Evolutionary conservation across 2,888 invertebrate species (phyloP), one percentile per base, ranked within the genome.

Genomic region (Rhopalosiphum nymphaeae): DNA sequence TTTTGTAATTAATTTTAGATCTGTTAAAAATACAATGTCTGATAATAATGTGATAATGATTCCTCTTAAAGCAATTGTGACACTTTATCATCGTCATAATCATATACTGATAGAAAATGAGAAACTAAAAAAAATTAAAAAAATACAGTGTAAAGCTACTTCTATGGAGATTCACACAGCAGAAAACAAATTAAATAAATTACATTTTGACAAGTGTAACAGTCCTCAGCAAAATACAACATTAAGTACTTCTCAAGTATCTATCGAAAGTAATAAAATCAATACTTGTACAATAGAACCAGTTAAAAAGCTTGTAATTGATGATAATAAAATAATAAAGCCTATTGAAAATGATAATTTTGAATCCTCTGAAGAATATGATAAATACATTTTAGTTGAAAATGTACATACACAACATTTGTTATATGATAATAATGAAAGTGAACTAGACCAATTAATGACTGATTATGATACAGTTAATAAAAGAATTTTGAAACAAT

Each of bases 371-470:
- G 53, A 88, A 53, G 87, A 89, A 93, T 78, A 78, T 93, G 88
- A 89, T 78, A 78, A 93, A 29, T 89, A 89, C 44, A 93, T 89
- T 13, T 78, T 87, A 21, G 92, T 93, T 93, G 89, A 93, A 44
- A 29, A 61, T 56, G 46, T 87, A 21, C 26, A 78, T n/a, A 44
- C 44, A 13, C 44, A 78, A 78, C 78, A 78, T 67, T 42, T 53
- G 44, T 56, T 78, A n/a, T 1, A 13, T 84, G 53, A 49, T 89
- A 57, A 61, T 49, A 49, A 86, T 86, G n/a, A 89, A 1, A 93
- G 42, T 78, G 56, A 93, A 78, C 5, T 85, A n/a, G 3, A 42
- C 0, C 21, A 89, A n/a, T n/a, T 89, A n/a, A 44, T 88, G 5
- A 89, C 26, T 26, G 78, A 78, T 78, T 89, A 78, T 89, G 89